phyloP scores from a whole-genome alignment of 2,797 vertebrate species.

The Scolopax rusticola region DNA sequence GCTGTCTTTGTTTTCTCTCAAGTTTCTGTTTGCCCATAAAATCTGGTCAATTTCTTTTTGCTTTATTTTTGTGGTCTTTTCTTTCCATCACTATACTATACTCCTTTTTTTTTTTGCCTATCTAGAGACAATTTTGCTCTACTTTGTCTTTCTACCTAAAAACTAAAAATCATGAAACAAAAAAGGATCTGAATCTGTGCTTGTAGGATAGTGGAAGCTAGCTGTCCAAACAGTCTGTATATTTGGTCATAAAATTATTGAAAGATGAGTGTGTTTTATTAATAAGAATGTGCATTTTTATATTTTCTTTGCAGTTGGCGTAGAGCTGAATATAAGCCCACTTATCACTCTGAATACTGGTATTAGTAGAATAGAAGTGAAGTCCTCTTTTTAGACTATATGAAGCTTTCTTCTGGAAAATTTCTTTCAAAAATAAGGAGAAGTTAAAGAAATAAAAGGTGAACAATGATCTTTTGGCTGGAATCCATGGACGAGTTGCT shows the following conservation, averaged over 20 bases:
- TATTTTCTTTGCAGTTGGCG: neutral
- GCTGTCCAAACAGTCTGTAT: conserved; percentile 32
- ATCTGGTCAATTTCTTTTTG: neutral
- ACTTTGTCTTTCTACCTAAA: neutral
- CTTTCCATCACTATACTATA: neutral
- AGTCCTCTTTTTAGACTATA: neutral
- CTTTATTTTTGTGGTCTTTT: neutral
- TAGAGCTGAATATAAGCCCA: neutral
- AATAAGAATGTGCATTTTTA: neutral
- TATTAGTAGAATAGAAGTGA: neutral
- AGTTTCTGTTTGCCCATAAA: neutral
- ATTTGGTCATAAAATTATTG: conserved; percentile 5
- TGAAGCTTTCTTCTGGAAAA: neutral
- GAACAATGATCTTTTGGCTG: neutral
- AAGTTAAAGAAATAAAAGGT: neutral
- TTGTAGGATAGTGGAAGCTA: neutral
- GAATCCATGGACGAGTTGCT: neutral
- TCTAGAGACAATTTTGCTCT: neutral
- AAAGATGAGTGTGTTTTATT: conserved; percentile 1
- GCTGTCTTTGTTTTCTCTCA: neutral
- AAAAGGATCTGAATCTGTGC: neutral
- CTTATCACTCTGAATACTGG: neutral
- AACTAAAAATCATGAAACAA: neutral
- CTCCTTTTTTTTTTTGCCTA: neutral
- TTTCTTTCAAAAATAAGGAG: neutral